Conservation (phyloP, 2,888 invertebrate species). For the Coleophora flavipennella region DNA sequence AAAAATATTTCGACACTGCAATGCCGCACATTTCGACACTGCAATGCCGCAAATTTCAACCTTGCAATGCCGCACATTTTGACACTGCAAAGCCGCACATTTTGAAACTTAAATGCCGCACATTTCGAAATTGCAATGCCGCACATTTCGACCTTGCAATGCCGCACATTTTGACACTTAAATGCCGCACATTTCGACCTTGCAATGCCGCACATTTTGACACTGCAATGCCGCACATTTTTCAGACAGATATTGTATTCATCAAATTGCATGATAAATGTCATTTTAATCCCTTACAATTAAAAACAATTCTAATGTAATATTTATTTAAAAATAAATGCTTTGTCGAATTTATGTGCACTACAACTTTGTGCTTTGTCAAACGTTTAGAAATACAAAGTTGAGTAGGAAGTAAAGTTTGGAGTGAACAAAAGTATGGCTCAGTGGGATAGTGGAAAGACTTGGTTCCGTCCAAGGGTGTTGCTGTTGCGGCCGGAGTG, state of each 20-base stretch:
- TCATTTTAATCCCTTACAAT: too few species aligned
- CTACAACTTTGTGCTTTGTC: conserved; percentile 30
- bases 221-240: too few species aligned
- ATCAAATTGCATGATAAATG: too few species aligned
- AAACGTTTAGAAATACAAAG: conserved; percentile 11
- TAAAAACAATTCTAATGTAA: background rate
- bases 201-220: background rate
- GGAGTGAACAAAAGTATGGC: conserved; percentile 20
- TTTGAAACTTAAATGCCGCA: too few species aligned
- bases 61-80: too few species aligned
- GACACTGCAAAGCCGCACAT: too few species aligned
- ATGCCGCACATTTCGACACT: background rate
- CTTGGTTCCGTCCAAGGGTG: conserved; percentile 10
- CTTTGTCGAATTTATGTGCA: conserved; percentile 13
- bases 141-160: too few species aligned
- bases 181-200: conserved; percentile 6
- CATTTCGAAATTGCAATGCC: too few species aligned
- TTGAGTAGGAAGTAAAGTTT: background rate
- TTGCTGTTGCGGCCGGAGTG: background rate
- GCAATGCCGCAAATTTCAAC: too few species aligned
- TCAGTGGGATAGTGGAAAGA: conserved; percentile 39
- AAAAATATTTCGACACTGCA: conserved; percentile 11
- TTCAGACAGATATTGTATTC: too few species aligned
- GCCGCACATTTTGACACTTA: too few species aligned
- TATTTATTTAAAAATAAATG: conserved; percentile 12